Evolutionary conservation across 1,140 invertebrate species (phyloP).

Genomic region (Diachasmimorpha longicaudata): DNA sequence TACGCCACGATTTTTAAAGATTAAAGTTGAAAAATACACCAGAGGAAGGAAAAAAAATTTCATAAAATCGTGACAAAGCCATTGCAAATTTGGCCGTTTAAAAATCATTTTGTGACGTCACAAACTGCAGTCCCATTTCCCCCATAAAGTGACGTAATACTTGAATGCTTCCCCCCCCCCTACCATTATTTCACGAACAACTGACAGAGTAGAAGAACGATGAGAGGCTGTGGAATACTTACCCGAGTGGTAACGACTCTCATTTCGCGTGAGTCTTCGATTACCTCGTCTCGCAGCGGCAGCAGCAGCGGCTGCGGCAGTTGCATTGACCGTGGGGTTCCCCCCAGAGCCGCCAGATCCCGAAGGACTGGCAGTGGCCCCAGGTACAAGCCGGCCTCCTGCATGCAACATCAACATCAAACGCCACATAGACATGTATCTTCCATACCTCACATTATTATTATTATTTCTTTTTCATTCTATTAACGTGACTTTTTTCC

Average conservation of each 20-base stretch:
- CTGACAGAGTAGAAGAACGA: neutral
- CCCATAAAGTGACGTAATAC: too few relatives aligned
- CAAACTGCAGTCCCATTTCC: too few relatives aligned
- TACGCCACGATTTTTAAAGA: too few relatives aligned
- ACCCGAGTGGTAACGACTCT: slow-evolving; percentile 97
- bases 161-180: too few relatives aligned
- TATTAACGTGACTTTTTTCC: neutral
- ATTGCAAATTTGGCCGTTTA: too few relatives aligned
- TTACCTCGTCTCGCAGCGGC: slow-evolving; percentile 77
- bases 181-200: neutral
- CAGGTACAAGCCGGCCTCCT: slow-evolving; percentile 59
- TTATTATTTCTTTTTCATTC: slow-evolving; percentile 8
- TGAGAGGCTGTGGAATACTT: slow-evolving; percentile 53
- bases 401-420: slow-evolving; percentile 60
- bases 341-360: slow-evolving; percentile 58
- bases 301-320: slow-evolving; percentile 63
- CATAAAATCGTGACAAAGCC: too few relatives aligned
- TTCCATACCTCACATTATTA: neutral
- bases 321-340: slow-evolving; percentile 64
- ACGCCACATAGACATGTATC: slow-evolving; percentile 50
- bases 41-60: too few relatives aligned
- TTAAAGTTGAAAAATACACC: too few relatives aligned
- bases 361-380: slow-evolving; percentile 57
- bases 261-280: slow-evolving; percentile 88
- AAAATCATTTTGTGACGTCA: too few relatives aligned